A percentile compares a stretch with the other conserved stretches of the same genome.
These are phyloP conservation scores for Aurelia aurita complex sp. Pacific DNA, from an alignment of 30 jellyfish, hydroid and myxozoan species.

Conservation along the genomic window DNA sequence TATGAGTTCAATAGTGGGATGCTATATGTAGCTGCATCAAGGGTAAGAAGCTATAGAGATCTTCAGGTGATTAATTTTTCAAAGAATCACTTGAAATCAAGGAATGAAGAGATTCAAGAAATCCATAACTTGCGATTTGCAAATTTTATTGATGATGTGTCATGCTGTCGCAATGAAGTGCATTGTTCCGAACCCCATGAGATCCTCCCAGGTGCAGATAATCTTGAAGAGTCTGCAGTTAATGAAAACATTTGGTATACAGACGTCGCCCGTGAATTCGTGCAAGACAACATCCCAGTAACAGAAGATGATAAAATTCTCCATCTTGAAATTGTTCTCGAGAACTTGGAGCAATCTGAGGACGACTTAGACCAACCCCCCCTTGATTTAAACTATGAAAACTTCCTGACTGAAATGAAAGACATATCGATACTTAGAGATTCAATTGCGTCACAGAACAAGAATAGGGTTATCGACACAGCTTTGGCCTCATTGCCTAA, in stretches of 20 bases:
- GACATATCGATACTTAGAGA: no score
- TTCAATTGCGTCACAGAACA: no score
- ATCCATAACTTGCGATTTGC: neutral
- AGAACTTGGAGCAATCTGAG: constrained; percentile 3
- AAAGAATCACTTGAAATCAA: neutral
- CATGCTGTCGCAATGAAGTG: constrained; percentile 12
- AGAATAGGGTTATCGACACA: no score
- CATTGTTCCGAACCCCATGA: neutral
- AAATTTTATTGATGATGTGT: constrained; percentile 7
- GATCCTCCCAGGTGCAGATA: no score
- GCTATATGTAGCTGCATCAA: constrained; percentile 7
- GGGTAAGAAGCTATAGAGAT: constrained; percentile 9
- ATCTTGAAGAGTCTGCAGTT: neutral
- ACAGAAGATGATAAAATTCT: neutral
- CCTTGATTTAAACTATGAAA: neutral
- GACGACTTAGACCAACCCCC: constrained; percentile 13
- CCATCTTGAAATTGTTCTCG: neutral
- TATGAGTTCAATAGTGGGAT: constrained; percentile 7
- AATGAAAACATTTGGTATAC: neutral
- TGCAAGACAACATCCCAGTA: constrained; percentile 1
- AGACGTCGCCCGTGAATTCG: constrained; percentile 1
- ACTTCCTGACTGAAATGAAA: neutral
- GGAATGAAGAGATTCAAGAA: neutral
- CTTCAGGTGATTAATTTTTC: neutral
- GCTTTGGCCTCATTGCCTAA: no score